phyloP scores from a whole-genome alignment of 2,113 vertebrate species.

The Falcunculus frontatus region DNA sequence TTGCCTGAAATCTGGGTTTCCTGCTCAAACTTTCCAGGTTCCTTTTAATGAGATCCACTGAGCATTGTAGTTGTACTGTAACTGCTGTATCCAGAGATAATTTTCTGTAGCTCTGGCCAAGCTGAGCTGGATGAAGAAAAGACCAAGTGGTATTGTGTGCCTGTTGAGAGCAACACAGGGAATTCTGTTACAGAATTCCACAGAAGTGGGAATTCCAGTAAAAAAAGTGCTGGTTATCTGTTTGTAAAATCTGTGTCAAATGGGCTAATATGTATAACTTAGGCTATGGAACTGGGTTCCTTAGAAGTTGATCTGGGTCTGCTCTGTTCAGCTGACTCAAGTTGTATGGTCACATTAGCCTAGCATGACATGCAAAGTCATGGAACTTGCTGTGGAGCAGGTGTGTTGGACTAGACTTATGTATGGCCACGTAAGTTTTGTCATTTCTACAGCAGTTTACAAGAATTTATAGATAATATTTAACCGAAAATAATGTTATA shows the following conservation, averaged over 20 bases:
- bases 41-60: neutral
- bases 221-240: neutral
- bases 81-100: neutral
- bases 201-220: neutral
- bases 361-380: neutral
- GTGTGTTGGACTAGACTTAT: neutral
- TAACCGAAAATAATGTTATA: neutral
- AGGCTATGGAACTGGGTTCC: neutral
- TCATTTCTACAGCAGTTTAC: neutral
- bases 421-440: neutral
- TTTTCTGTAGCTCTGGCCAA: neutral
- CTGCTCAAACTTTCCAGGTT: neutral
- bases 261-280: neutral
- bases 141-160: neutral
- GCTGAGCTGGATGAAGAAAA: neutral
- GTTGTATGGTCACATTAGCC: fast-evolving
- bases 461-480: neutral
- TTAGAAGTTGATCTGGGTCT: neutral
- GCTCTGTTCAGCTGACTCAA: neutral
- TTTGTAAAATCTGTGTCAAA: neutral
- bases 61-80: neutral
- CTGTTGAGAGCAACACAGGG: neutral
- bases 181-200: neutral
- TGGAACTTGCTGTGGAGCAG: neutral
- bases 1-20: neutral